Conservation (phyloP, 1,140 invertebrate genomes). For the Leucophenga varia region DNA sequence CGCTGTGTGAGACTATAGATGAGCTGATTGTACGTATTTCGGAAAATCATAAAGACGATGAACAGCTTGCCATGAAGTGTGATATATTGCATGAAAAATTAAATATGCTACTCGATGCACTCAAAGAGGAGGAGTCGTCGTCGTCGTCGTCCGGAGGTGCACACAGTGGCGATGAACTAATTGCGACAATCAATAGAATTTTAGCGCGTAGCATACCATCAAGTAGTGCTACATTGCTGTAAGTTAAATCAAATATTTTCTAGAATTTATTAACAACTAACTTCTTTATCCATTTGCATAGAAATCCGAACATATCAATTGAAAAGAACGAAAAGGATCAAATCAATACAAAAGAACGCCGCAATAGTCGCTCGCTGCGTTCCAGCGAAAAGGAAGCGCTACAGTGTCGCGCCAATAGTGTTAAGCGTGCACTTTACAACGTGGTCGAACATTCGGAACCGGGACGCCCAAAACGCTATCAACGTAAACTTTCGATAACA, state of each 20-base stretch:
- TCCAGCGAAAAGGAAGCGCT: conserved; percentile 60
- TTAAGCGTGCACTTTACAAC: conserved; percentile 83
- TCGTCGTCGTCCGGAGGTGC: conserved; percentile 17
- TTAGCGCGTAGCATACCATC: conserved; percentile 29
- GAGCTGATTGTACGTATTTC: conserved; percentile 70
- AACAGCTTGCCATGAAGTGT: conserved; percentile 69
- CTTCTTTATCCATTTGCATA: conserved; percentile 14
- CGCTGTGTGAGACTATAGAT: conserved; percentile 79
- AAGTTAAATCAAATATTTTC: no score
- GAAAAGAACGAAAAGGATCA: conserved; percentile 55
- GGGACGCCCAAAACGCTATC: conserved; percentile 62
- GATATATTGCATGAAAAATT: conserved; percentile 76
- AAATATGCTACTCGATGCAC: conserved; percentile 70
- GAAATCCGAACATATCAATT: conserved; percentile 49
- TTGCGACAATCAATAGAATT: conserved; percentile 43
- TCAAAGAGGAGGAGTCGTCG: conserved; percentile 66
- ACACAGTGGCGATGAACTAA: conserved; percentile 44
- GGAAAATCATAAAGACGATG: conserved; percentile 63
- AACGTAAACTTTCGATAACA: conserved; percentile 50
- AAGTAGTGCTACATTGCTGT: conserved; percentile 32
- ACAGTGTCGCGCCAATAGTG: conserved; percentile 72
- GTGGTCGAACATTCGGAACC: conserved; percentile 79
- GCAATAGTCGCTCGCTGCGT: conserved; percentile 43
- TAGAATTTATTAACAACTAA: no score
- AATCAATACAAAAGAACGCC: conserved; percentile 47